phyloP scores from a whole-genome alignment of 2,113 vertebrate species.

The Gallinago paraguaiae region DNA sequence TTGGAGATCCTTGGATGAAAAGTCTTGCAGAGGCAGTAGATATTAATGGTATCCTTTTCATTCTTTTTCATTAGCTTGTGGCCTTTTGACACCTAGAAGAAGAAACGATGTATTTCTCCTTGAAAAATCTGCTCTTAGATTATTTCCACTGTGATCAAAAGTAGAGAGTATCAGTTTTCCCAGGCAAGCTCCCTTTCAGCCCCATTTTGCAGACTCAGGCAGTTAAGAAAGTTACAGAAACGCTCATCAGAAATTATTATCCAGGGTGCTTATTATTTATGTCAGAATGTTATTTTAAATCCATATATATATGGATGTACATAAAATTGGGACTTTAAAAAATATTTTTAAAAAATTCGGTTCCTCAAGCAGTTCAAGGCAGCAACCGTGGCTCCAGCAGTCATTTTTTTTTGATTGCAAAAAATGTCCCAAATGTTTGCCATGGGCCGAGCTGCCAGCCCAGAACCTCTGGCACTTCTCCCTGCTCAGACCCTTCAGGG shows the following conservation, averaged over 20 bases:
- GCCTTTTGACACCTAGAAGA: conserved; percentile 46
- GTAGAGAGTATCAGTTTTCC: not conserved
- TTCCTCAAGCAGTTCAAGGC: not conserved
- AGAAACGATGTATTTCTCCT: conserved; percentile 37
- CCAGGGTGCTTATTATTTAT: not conserved
- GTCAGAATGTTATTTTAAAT: not conserved
- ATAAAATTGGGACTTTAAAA: not conserved
- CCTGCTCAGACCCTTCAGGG: not conserved
- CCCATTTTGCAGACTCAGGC: not conserved
- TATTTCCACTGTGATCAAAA: conserved; percentile 49
- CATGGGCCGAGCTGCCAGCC: rapidly evolving
- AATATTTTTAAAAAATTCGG: rapidly evolving
- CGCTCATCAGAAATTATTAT: not conserved
- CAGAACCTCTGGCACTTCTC: not conserved
- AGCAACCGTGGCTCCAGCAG: not conserved
- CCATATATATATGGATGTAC: not conserved
- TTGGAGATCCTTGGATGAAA: conserved; percentile 40
- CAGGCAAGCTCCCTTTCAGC: not conserved
- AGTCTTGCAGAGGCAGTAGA: conserved; percentile 6
- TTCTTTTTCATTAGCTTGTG: conserved; percentile 51
- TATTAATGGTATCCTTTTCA: conserved; percentile 12
- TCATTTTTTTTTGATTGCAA: not conserved
- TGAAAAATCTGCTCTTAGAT: conserved; percentile 25
- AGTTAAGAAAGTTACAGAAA: conserved; percentile 21
- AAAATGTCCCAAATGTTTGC: not conserved